Conservation (phyloP, 2,113 vertebrate species). For the Oxyura jamaicensis region DNA sequence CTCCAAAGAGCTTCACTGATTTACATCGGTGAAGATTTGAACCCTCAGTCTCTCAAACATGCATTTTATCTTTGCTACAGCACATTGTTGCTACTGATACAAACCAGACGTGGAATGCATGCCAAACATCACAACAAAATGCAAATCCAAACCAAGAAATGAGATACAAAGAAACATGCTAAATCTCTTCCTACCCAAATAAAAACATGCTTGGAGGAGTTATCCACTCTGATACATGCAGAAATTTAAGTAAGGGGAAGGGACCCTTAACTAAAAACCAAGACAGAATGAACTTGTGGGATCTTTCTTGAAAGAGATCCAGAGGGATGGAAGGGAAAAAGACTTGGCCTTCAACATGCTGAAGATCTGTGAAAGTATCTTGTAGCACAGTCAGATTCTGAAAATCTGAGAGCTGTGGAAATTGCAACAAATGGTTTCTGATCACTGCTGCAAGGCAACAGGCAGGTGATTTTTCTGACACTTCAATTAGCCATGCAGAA, state of each 20-base stretch:
- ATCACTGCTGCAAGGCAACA: slow-evolving; percentile 9
- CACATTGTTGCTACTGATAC: not conserved
- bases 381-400: not conserved
- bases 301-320: not conserved
- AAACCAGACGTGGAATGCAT: not conserved
- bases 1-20: not conserved
- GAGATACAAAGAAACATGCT: not conserved
- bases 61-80: not conserved
- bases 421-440: not conserved
- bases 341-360: not conserved
- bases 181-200: not conserved
- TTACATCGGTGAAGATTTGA: not conserved
- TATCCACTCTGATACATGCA: not conserved
- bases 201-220: not conserved
- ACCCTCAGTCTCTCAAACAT: not conserved
- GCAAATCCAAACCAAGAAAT: not conserved
- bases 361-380: not conserved
- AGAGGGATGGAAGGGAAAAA: not conserved
- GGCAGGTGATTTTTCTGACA: slow-evolving; percentile 28
- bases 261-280: not conserved
- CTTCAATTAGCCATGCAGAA: slow-evolving; percentile 4
- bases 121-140: not conserved
- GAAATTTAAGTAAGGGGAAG: not conserved
- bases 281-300: not conserved
- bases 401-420: not conserved